These are phyloP conservation scores for Chalcis sispes DNA, from an alignment of 2,888 invertebrate species.

Conservation along the genomic window DNA sequence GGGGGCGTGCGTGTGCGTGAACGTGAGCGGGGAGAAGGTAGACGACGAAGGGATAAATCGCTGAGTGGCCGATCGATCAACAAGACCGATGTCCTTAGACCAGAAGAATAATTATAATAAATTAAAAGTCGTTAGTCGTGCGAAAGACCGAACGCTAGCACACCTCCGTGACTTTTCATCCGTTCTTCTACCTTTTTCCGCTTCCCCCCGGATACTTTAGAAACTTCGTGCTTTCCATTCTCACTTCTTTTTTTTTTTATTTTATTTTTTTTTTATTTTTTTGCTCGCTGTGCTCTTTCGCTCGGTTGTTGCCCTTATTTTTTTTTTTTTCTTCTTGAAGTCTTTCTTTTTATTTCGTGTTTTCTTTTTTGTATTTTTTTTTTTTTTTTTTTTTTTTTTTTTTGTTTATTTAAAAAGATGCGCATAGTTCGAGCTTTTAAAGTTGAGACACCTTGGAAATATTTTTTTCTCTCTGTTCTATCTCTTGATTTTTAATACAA, in stretches of 20 bases:
- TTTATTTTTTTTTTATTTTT: background rate
- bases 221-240: background rate
- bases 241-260: background rate
- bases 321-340: background rate
- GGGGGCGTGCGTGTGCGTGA: no score
- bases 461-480: background rate
- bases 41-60: conserved; percentile 64
- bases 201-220: conserved; percentile 6
- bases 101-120: conserved; percentile 50
- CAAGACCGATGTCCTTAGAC: conserved; percentile 25
- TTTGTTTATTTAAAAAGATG: background rate
- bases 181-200: background rate
- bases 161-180: conserved; percentile 5
- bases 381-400: background rate
- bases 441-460: background rate
- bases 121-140: conserved; percentile 47
- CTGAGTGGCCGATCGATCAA: conserved; percentile 65
- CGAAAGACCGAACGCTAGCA: no score
- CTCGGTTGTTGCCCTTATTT: background rate
- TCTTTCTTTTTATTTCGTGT: background rate
- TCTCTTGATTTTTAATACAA: background rate
- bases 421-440: background rate
- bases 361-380: background rate
- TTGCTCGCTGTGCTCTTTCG: background rate
- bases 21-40: background rate